A percentile compares a stretch with the other conserved stretches of the same genome.
Conservation (phyloP, 2,888 invertebrate genomes). For the Tineola bisselliella region DNA sequence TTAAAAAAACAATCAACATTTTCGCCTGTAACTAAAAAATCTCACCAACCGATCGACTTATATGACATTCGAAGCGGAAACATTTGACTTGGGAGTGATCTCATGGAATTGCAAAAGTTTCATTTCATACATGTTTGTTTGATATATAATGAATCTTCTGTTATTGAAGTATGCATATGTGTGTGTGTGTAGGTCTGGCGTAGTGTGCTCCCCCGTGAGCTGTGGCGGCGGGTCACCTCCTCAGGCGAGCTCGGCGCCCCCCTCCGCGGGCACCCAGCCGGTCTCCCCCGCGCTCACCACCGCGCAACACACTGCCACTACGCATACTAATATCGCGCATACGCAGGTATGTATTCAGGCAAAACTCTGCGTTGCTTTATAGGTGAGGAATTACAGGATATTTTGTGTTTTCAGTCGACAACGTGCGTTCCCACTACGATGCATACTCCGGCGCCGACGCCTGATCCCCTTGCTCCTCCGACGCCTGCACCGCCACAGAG, state of each 20-base stretch:
- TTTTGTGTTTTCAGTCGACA: constrained; percentile 16
- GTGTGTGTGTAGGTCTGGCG: not conserved
- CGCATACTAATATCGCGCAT: not conserved
- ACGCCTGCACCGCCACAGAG: constrained; percentile 52
- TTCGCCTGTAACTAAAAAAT: no score
- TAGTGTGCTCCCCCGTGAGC: constrained; percentile 51
- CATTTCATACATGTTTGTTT: no score
- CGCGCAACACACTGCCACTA: constrained; percentile 33
- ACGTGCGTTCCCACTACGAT: constrained; percentile 45
- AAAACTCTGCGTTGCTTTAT: no score
- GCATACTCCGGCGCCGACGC: constrained; percentile 64
- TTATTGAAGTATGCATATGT: no score
- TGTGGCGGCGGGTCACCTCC: constrained; percentile 60
- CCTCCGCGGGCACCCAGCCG: constrained; percentile 34
- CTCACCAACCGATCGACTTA: no score
- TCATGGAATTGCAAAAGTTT: no score
- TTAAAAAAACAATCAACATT: no score
- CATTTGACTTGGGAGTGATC: no score
- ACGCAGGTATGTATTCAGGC: constrained; percentile 8
- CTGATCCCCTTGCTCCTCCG: constrained; percentile 55
- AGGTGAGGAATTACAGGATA: no score
- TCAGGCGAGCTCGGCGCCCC: constrained; percentile 45
- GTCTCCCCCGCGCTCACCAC: constrained; percentile 22
- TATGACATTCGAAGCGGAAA: no score
- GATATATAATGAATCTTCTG: no score